These are phyloP conservation scores for Chelonia mydas DNA, from an alignment of 2,797 vertebrate genomes.

Conservation along the genomic window DNA sequence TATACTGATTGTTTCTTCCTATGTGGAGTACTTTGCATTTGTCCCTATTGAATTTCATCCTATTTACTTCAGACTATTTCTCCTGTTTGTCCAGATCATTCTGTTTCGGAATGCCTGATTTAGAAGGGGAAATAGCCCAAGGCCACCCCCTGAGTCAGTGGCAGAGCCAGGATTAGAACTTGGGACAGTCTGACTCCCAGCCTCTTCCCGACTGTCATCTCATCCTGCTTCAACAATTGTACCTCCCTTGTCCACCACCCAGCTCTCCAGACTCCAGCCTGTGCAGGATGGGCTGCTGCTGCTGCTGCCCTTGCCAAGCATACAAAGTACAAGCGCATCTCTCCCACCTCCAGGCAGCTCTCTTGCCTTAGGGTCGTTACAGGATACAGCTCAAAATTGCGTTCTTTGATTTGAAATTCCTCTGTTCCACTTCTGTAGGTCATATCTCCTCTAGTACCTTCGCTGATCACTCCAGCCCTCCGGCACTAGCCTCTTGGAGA, in stretches of 20 bases:
- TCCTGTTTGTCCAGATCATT: too few relatives aligned
- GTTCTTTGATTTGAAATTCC: neutral
- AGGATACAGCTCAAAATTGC: neutral
- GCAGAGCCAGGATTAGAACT: neutral
- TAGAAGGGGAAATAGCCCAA: neutral
- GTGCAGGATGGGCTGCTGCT: neutral
- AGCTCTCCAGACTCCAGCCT: neutral
- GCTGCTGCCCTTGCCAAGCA: neutral
- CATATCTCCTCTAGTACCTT: neutral
- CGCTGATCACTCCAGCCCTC: neutral
- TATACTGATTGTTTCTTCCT: too few relatives aligned
- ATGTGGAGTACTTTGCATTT: too few relatives aligned
- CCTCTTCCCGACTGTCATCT: neutral
- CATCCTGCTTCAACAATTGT: neutral
- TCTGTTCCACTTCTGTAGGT: neutral
- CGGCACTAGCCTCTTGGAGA: neutral
- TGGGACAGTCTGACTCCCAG: neutral
- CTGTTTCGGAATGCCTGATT: too few relatives aligned
- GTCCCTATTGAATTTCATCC: too few relatives aligned
- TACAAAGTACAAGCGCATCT: neutral
- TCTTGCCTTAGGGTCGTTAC: neutral
- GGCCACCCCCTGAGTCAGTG: neutral
- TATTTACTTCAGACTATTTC: too few relatives aligned
- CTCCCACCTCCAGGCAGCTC: neutral
- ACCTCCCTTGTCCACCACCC: neutral